phyloP scores from a whole-genome alignment of 92 coral and sea anemone genomes.

The Umimayanthus kanabou region DNA sequence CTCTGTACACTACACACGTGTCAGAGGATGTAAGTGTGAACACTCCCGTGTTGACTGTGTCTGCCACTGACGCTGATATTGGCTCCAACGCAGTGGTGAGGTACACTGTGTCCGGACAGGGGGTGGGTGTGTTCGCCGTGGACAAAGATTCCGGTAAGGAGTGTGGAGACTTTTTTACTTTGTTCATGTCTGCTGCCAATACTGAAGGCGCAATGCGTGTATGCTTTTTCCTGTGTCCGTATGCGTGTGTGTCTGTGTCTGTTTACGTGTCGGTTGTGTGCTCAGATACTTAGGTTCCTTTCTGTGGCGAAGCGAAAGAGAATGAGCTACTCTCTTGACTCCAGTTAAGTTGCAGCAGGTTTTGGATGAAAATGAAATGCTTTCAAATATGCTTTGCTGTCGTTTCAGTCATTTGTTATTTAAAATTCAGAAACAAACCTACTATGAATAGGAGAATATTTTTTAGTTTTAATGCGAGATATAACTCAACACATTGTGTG shows the following conservation, averaged over 20 bases:
- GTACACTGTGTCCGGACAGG: conserved; percentile 81
- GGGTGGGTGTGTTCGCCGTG: conserved; percentile 71
- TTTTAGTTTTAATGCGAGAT: background rate
- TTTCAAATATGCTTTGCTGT: background rate
- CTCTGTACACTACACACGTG: conserved; percentile 69
- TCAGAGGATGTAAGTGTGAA: conserved; percentile 71
- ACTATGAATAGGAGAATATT: too few relatives aligned
- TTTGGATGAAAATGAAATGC: background rate
- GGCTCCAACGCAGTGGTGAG: conserved; percentile 78
- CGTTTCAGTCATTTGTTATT: too few relatives aligned
- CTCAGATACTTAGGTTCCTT: background rate
- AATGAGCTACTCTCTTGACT: too few relatives aligned
- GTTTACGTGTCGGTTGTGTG: background rate
- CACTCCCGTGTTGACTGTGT: conserved; percentile 68
- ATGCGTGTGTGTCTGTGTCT: background rate
- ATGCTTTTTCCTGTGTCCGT: background rate
- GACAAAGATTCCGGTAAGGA: conserved; percentile 71
- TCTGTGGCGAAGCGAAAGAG: background rate
- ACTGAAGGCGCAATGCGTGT: background rate
- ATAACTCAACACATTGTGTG: background rate
- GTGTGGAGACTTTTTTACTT: background rate
- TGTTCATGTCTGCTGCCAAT: background rate
- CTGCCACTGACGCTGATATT: conserved; percentile 82
- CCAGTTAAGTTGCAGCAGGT: too few relatives aligned
- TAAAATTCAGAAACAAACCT: too few relatives aligned